Percentiles rank a stretch among this genome's conserved stretches.
These are phyloP conservation scores for Magallana gigas DNA, from an alignment of 1,140 invertebrate genomes.

Conservation along the genomic window DNA sequence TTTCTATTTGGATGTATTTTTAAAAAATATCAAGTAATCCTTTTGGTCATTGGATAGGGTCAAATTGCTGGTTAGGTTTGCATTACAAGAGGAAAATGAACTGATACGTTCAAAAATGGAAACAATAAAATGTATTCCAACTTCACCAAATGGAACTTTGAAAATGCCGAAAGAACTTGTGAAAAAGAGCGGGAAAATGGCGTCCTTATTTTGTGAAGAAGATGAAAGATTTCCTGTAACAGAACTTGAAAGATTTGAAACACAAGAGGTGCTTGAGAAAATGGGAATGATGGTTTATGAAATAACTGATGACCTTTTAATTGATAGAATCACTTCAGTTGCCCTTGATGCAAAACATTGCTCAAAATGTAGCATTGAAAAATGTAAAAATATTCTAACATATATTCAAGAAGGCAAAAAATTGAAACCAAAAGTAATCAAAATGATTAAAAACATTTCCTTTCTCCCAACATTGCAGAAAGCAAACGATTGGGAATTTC, in stretches of 20 bases:
- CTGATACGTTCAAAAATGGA: background rate
- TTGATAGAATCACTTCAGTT: conserved; percentile 54
- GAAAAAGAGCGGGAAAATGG: background rate
- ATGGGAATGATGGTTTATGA: conserved; percentile 14
- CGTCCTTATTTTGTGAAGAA: background rate
- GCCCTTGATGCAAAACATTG: background rate
- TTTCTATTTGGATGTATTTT: conserved; percentile 3
- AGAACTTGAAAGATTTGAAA: background rate
- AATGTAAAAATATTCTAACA: conserved; percentile 38
- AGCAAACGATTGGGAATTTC: conserved; percentile 52
- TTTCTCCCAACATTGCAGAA: conserved; percentile 53
- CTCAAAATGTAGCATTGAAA: conserved; percentile 34
- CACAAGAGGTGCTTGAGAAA: no score
- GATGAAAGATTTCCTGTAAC: background rate
- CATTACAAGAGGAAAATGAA: background rate
- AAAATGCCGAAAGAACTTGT: background rate
- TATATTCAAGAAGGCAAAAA: conserved; percentile 40
- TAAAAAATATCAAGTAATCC: background rate
- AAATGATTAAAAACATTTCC: background rate
- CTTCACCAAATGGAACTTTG: background rate
- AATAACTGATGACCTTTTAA: conserved; percentile 47
- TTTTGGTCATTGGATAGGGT: background rate
- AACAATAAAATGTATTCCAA: background rate
- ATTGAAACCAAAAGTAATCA: background rate
- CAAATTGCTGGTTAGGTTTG: background rate